Percentiles rank a stretch among this genome's conserved stretches.
Evolutionary conservation across 1,140 invertebrate genomes (phyloP).

Genomic region (Thaumetopoea pityocampa): DNA sequence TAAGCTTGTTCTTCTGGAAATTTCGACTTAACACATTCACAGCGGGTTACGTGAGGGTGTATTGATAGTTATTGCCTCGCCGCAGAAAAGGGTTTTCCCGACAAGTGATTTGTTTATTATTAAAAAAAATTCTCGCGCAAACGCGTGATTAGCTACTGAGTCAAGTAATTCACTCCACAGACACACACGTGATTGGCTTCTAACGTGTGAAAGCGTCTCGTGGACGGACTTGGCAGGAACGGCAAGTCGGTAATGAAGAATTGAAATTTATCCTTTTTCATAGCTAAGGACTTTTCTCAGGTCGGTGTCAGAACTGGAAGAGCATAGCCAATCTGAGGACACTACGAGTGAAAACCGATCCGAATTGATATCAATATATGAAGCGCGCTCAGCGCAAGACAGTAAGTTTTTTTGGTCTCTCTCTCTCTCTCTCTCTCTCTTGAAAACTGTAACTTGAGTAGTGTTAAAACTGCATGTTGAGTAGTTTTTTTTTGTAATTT

Average conservation of each 20-base stretch:
- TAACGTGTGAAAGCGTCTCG: no score
- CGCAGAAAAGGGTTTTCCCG: background rate
- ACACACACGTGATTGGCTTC: no score
- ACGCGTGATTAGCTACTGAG: background rate
- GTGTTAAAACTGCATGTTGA: no score
- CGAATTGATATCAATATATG: slow-evolving; percentile 47
- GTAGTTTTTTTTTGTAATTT: no score
- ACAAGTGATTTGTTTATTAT: background rate
- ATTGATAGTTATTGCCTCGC: background rate
- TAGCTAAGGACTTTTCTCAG: slow-evolving; percentile 31
- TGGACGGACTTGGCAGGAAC: no score
- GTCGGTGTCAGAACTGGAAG: slow-evolving; percentile 39
- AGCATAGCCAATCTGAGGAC: slow-evolving; percentile 32
- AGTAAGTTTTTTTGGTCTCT: slow-evolving; percentile 10
- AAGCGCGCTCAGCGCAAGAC: slow-evolving; percentile 22
- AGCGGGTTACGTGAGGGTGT: background rate
- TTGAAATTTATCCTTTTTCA: no score
- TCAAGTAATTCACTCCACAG: no score
- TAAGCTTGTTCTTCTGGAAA: slow-evolving; percentile 9
- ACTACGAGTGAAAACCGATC: slow-evolving; percentile 39
- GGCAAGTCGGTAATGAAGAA: no score
- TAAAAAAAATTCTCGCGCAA: background rate
- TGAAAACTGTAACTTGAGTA: no score
- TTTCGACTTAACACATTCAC: background rate
- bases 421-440: no score